phyloP scores from a whole-genome alignment of 30 jellyfish, hydroid and myxozoan species.

The Aurelia sp. region DNA sequence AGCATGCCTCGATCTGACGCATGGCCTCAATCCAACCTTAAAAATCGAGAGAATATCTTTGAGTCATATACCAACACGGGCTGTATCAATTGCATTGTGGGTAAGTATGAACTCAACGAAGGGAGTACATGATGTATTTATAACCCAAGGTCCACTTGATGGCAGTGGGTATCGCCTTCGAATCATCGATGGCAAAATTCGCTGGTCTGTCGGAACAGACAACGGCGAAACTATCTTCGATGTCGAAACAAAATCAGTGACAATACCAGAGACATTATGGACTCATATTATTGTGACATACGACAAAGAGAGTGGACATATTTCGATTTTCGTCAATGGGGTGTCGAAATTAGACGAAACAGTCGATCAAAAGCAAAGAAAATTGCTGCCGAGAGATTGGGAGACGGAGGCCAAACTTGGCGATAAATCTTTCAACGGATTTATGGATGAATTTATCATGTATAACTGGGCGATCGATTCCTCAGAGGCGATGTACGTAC shows the following conservation, averaged over 20 bases:
- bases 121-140: constrained; percentile 89
- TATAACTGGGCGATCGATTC: constrained; percentile 97
- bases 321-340: constrained; percentile 83
- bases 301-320: constrained; percentile 81
- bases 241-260: constrained; percentile 66
- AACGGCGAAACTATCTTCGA: constrained; percentile 84
- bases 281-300: constrained; percentile 89
- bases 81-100: constrained; percentile 91
- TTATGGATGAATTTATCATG: constrained; percentile 90
- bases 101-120: constrained; percentile 84
- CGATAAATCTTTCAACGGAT: constrained; percentile 84
- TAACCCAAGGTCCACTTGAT: constrained; percentile 88
- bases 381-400: constrained; percentile 91
- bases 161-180: constrained; percentile 92
- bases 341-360: constrained; percentile 66
- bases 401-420: constrained; percentile 97
- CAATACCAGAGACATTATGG: constrained; percentile 95
- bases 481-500: constrained; percentile 91
- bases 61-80: constrained; percentile 81
- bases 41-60: constrained; percentile 83
- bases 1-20: constrained; percentile 86
- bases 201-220: constrained; percentile 97
- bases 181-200: constrained; percentile 86
- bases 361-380: constrained; percentile 76
- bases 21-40: constrained; percentile 88